Conservation (phyloP, 2,888 invertebrate genomes). For the Cantharis flavilabris region DNA sequence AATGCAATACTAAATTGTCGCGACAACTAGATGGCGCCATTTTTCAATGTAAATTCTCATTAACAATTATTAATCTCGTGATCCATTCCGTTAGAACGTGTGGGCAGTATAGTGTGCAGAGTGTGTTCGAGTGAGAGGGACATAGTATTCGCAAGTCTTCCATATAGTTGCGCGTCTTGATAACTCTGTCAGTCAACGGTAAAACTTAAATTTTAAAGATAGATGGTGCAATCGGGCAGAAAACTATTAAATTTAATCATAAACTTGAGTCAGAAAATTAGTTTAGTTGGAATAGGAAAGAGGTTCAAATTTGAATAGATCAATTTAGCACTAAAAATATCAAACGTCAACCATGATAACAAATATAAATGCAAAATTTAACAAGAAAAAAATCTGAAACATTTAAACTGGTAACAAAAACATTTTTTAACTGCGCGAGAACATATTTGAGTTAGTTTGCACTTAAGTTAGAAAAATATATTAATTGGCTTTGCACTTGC, state of each 20-base stretch:
- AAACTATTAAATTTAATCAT: neutral
- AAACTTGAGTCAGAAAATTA: neutral
- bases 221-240: no score
- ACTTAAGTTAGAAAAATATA: slow-evolving; percentile 17
- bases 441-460: slow-evolving; percentile 7
- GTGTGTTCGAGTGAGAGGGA: no score
- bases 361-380: neutral
- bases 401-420: neutral
- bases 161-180: no score
- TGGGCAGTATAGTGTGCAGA: no score
- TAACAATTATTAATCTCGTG: no score
- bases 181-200: no score
- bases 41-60: no score
- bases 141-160: no score
- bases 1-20: no score
- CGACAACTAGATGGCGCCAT: no score
- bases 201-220: no score
- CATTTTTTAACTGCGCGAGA: neutral
- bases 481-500: slow-evolving; percentile 25
- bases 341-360: neutral
- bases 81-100: no score
- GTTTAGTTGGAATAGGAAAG: neutral
- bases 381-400: neutral
- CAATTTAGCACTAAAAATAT: neutral
- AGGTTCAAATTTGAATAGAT: neutral